phyloP scores from a whole-genome alignment of 2,113 vertebrate genomes.

The Cynoglossus semilaevis region DNA sequence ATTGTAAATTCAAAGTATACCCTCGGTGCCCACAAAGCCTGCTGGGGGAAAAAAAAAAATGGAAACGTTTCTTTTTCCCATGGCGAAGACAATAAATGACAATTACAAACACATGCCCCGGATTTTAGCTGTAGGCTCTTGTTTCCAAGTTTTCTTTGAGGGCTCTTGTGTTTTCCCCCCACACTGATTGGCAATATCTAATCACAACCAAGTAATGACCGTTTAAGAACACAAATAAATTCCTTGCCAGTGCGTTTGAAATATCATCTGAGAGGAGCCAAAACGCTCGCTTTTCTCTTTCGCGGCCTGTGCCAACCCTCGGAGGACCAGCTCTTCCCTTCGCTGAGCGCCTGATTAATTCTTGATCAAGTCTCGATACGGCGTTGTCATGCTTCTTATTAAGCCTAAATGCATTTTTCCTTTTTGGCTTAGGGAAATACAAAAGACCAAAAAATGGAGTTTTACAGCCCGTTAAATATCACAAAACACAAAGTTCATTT shows the following conservation, averaged over 20 bases:
- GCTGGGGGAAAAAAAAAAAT: slow-evolving; percentile 35
- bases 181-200: slow-evolving; percentile 68
- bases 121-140: slow-evolving; percentile 65
- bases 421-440: background rate
- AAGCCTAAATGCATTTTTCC: slow-evolving; percentile 12
- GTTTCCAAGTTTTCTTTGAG: slow-evolving; percentile 55
- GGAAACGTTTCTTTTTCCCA: slow-evolving; percentile 57
- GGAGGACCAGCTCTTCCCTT: slow-evolving; percentile 18
- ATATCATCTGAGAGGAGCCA: slow-evolving; percentile 24
- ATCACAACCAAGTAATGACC: slow-evolving; percentile 57
- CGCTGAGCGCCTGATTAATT: slow-evolving; percentile 8
- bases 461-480: slow-evolving; percentile 36
- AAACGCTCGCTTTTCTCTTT: slow-evolving; percentile 22
- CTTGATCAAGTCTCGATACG: background rate
- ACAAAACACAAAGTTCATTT: slow-evolving; percentile 27
- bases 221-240: slow-evolving; percentile 38
- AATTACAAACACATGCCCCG: slow-evolving; percentile 72
- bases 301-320: slow-evolving; percentile 6
- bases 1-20: slow-evolving; percentile 28
- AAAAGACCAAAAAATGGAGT: slow-evolving; percentile 20
- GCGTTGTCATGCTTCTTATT: slow-evolving; percentile 15
- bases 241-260: slow-evolving; percentile 33
- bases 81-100: slow-evolving; percentile 69
- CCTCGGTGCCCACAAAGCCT: slow-evolving; percentile 29
- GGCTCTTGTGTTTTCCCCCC: slow-evolving; percentile 41